Conservation (phyloP, 2,797 vertebrate genomes). For the Setipinna tenuifilis region DNA sequence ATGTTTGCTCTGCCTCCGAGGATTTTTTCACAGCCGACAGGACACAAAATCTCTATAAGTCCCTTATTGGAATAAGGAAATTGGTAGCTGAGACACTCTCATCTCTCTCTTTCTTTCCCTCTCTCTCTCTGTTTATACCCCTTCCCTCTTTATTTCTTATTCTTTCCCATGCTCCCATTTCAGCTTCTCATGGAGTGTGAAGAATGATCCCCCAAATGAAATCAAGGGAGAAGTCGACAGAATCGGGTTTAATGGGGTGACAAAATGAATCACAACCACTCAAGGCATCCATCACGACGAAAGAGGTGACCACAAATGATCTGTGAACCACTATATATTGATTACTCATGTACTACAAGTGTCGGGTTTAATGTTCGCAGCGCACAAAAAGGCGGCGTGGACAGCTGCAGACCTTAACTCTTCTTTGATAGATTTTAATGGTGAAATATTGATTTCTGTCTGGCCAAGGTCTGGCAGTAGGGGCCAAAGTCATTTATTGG, state of each 20-base stretch:
- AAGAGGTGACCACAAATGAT: slow-evolving; percentile 93
- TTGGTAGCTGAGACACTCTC: slow-evolving; percentile 63
- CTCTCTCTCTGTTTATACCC: slow-evolving; percentile 30
- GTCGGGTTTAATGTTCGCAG: slow-evolving; percentile 91
- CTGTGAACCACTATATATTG: slow-evolving; percentile 94
- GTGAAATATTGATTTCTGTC: slow-evolving; percentile 98
- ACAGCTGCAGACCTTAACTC: slow-evolving; percentile 86
- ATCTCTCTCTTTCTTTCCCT: slow-evolving; percentile 40
- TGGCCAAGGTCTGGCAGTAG: slow-evolving; percentile 91
- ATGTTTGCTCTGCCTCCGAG: slow-evolving; percentile 86
- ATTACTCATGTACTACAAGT: slow-evolving; percentile 94
- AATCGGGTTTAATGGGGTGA: slow-evolving; percentile 94
- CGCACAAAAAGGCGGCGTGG: slow-evolving; percentile 84
- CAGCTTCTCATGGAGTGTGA: slow-evolving; percentile 86
- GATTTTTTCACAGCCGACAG: slow-evolving; percentile 85
- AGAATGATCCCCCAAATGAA: slow-evolving; percentile 88
- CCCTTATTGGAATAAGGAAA: slow-evolving; percentile 86
- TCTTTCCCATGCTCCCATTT: slow-evolving; percentile 48
- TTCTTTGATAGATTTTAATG: slow-evolving; percentile 96
- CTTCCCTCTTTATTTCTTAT: slow-evolving; percentile 50
- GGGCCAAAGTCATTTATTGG: slow-evolving; percentile 94
- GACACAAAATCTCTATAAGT: slow-evolving; percentile 90
- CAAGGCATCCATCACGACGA: slow-evolving; percentile 88
- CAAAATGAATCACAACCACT: slow-evolving; percentile 92
- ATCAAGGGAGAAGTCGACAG: slow-evolving; percentile 87